Evolutionary conservation across 2,888 invertebrate species (phyloP), one percentile per base, ranked within the genome.

Genomic region (Hydriomena furcata): DNA sequence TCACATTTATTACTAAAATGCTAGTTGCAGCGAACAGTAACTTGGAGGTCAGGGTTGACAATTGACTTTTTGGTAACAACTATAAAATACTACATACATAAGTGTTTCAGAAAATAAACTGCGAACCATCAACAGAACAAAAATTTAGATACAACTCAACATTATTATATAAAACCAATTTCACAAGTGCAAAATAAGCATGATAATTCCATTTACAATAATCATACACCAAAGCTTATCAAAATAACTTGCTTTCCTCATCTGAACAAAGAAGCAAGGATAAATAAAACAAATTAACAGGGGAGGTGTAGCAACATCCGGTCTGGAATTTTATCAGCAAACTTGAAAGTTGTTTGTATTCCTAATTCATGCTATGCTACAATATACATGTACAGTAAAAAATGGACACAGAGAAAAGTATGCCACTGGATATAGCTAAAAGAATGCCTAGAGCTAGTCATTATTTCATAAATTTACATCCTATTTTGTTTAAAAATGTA

Each of bases 1-100:
- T 82, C 73, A 77, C 82, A 76, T 87, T 86, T 88, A 86, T 79
- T 85, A 80, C 67, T 80, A 84, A 84, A 82, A 84, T 78, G 67
- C 81, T 84, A 83, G 74, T 82, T 82, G 79, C 74, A 81, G 77
- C 78, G 79, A 82, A 82, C 82, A 70, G 68, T 77, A 76, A 68
- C 60, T 66, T 65, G 71, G 66, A 74, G 68, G 61, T 64, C 52
- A 60, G 63, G 61, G 61, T 54, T 52, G 71, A 73, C 72, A 83
- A 82, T 81, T 83, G 80, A 85, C 81, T 81, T 83, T 81, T 82
- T 82, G 84, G 85, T 86, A 87, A 86, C 82, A 82, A 65, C 63
- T 66, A 68, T 69, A 74, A 60, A 70, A 67, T 66, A 66, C 65
- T 69, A 76, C 65, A 56, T 67, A 70, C 65, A 75, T 62, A 65